Evolutionary conservation across 2,888 invertebrate species (phyloP).

Genomic region (Punctoribates punctum): DNA sequence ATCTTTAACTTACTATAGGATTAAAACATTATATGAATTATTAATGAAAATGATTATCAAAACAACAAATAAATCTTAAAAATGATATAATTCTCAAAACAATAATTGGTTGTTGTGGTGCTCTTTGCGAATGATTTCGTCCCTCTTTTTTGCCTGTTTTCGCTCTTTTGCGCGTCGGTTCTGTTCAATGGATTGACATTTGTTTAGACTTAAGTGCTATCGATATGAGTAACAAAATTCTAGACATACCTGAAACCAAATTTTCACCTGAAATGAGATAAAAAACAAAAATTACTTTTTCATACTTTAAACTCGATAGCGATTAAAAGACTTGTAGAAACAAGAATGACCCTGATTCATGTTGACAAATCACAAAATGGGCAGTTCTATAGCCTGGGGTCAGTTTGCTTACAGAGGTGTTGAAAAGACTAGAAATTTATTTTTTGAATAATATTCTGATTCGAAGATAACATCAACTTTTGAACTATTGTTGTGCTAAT

Average conservation of each 20-base stretch:
- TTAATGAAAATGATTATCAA: neutral
- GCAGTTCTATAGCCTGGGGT: too few relatives aligned
- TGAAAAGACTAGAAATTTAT: too few relatives aligned
- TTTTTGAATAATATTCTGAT: too few relatives aligned
- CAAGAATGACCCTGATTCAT: too few relatives aligned
- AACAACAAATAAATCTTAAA: conserved; percentile 26
- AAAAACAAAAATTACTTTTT: conserved; percentile 27
- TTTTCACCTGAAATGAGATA: conserved; percentile 62
- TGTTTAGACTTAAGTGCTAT: neutral
- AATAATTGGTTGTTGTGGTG: conserved; percentile 23
- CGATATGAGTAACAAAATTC: neutral
- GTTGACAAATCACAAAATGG: too few relatives aligned
- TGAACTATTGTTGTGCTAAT: too few relatives aligned
- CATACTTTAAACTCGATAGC: neutral
- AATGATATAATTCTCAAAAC: conserved; percentile 14
- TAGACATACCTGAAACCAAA: conserved; percentile 65
- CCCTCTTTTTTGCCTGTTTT: conserved; percentile 79
- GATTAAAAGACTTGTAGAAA: neutral
- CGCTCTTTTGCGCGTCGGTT: conserved; percentile 90
- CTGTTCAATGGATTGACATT: conserved; percentile 53
- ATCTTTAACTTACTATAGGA: neutral
- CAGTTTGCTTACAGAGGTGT: too few relatives aligned
- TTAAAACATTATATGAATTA: neutral
- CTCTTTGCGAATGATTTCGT: conserved; percentile 63
- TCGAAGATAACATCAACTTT: too few relatives aligned